These are phyloP conservation scores for Neosilurus mollespiculum DNA, from an alignment of 2,797 vertebrate genomes.

Conservation along the genomic window DNA sequence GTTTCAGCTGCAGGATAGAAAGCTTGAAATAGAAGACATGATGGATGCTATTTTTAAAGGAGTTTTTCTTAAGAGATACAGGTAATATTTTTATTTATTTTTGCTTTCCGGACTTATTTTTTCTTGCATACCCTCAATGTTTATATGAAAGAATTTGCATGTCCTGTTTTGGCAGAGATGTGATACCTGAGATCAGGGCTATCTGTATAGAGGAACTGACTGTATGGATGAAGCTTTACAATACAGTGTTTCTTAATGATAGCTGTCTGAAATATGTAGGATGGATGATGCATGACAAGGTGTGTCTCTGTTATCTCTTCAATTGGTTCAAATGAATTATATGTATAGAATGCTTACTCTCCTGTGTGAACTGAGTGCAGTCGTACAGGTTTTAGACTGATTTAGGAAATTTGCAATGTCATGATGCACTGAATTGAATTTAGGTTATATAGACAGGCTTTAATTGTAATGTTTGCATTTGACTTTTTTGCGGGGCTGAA, in stretches of 20 bases:
- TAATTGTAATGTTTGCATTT: background rate
- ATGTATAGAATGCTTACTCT: background rate
- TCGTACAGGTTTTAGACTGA: background rate
- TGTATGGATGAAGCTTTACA: conserved; percentile 85
- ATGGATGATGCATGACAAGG: conserved; percentile 94
- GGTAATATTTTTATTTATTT: conserved; percentile 69
- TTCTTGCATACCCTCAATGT: background rate
- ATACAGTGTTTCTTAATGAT: conserved; percentile 81
- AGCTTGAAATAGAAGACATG: conserved; percentile 82
- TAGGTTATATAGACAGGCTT: background rate
- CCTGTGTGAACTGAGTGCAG: background rate
- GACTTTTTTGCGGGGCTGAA: background rate
- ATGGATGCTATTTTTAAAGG: conserved; percentile 89
- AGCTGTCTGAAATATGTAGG: conserved; percentile 90
- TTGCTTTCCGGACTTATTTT: background rate
- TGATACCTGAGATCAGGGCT: conserved; percentile 85
- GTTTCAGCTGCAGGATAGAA: conserved; percentile 82
- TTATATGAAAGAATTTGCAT: background rate
- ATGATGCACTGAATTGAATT: background rate
- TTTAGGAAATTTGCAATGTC: background rate
- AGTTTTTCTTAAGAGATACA: conserved; percentile 86
- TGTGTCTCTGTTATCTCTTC: conserved; percentile 52
- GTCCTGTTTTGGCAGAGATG: conserved; percentile 71
- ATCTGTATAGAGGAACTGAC: conserved; percentile 87
- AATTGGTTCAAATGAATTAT: background rate